A percentile compares a stretch with the other conserved stretches of the same genome.
Conservation (phyloP, 2,113 vertebrate species). For the human (Homo sapiens) region DNA sequence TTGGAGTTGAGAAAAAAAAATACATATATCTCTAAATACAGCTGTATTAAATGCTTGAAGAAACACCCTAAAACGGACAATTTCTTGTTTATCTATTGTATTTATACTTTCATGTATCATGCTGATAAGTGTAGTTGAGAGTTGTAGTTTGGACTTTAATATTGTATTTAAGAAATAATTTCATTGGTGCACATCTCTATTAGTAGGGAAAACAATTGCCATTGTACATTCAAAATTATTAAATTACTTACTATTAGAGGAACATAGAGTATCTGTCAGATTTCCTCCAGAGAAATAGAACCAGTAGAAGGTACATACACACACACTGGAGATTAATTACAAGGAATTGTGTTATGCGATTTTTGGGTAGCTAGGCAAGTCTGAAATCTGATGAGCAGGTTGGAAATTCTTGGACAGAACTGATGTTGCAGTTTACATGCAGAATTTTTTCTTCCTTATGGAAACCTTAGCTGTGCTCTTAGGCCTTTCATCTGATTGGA, state of each 20-base stretch:
- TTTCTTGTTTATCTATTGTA: background rate
- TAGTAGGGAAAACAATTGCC: background rate
- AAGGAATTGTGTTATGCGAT: no score
- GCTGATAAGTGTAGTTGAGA: background rate
- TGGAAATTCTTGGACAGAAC: no score
- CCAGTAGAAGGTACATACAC: no score
- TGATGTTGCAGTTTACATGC: background rate
- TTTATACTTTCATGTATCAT: background rate
- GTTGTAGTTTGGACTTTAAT: background rate
- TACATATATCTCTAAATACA: background rate
- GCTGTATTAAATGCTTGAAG: background rate
- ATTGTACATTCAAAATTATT: background rate
- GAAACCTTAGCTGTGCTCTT: background rate
- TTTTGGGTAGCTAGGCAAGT: background rate
- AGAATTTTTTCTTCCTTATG: background rate
- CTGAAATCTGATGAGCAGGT: background rate
- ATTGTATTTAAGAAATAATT: background rate
- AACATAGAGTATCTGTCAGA: background rate
- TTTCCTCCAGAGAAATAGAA: background rate
- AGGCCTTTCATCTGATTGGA: background rate
- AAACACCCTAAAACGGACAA: background rate
- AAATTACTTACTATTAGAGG: background rate
- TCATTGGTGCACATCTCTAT: background rate
- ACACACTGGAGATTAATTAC: background rate
- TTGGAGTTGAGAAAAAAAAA: background rate